Conservation (phyloP, 2,888 invertebrate genomes). For the Andrena chrysosceles region DNA sequence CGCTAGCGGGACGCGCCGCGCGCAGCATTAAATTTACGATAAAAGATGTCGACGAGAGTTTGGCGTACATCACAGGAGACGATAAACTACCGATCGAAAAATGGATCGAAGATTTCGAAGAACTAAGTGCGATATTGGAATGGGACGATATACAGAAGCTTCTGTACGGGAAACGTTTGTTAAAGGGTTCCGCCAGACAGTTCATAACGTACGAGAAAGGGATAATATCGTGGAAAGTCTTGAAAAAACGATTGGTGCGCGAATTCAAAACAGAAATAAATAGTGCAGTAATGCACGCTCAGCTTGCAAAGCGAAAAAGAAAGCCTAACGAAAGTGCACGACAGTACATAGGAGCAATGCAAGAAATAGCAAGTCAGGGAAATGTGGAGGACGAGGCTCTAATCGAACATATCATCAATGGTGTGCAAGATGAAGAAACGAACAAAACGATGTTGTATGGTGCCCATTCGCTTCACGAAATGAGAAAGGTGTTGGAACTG, state of each 20-base stretch:
- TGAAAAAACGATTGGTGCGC: background rate
- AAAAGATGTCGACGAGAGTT: background rate
- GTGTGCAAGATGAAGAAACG: background rate
- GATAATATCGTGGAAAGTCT: background rate
- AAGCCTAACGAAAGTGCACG: background rate
- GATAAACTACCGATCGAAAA: slow-evolving; percentile 2
- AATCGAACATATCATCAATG: slow-evolving; percentile 3
- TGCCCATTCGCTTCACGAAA: background rate
- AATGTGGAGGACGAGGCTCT: background rate
- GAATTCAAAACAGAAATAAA: background rate
- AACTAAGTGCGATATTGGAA: background rate
- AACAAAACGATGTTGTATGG: background rate
- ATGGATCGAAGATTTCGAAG: background rate
- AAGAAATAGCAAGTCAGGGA: background rate
- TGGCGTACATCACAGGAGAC: background rate
- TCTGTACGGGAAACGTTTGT: slow-evolving; percentile 1
- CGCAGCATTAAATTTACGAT: slow-evolving; percentile 1
- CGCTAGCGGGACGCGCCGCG: too few species aligned
- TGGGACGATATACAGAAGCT: background rate
- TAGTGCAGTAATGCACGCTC: background rate
- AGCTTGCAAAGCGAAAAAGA: background rate
- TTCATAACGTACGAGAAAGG: background rate
- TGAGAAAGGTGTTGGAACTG: background rate
- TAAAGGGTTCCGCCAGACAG: background rate
- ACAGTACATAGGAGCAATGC: background rate